phyloP scores from a whole-genome alignment of 2,797 vertebrate species.

The Pteropus rufus region DNA sequence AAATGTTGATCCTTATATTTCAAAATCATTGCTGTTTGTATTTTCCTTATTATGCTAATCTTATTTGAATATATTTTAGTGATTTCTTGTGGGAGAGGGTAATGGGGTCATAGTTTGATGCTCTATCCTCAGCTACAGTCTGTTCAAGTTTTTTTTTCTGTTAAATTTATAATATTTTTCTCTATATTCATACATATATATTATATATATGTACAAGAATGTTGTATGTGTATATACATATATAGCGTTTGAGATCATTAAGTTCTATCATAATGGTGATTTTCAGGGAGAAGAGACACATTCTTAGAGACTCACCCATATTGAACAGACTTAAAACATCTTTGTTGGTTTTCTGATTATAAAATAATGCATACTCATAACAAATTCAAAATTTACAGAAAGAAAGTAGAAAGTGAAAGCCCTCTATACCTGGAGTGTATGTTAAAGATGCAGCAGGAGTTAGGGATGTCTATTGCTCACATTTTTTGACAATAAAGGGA shows the following conservation, averaged over 20 bases:
- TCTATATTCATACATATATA: constrained; percentile 22
- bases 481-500: not conserved
- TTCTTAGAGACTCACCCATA: not conserved
- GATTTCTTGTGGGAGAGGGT: not conserved
- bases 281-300: not conserved
- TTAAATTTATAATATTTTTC: constrained; percentile 6
- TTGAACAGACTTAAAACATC: not conserved
- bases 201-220: not conserved
- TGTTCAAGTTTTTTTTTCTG: constrained; percentile 24
- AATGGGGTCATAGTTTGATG: constrained; percentile 1
- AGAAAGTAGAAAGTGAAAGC: not conserved
- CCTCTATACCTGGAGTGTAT: not conserved
- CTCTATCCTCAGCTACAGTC: not conserved
- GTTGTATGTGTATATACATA: not conserved
- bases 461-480: not conserved
- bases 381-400: constrained; percentile 26
- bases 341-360: constrained; percentile 24
- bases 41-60: constrained; percentile 13
- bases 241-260: constrained; percentile 24
- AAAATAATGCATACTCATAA: constrained; percentile 30
- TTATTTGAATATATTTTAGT: constrained; percentile 4
- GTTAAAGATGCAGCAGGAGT: not conserved
- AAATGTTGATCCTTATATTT: not conserved
- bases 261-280: constrained; percentile 8
- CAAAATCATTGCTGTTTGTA: constrained; percentile 18